Percentiles rank a stretch among this genome's conserved stretches.
Conservation (phyloP, 2,888 invertebrate genomes). For the Coleophora deauratella region DNA sequence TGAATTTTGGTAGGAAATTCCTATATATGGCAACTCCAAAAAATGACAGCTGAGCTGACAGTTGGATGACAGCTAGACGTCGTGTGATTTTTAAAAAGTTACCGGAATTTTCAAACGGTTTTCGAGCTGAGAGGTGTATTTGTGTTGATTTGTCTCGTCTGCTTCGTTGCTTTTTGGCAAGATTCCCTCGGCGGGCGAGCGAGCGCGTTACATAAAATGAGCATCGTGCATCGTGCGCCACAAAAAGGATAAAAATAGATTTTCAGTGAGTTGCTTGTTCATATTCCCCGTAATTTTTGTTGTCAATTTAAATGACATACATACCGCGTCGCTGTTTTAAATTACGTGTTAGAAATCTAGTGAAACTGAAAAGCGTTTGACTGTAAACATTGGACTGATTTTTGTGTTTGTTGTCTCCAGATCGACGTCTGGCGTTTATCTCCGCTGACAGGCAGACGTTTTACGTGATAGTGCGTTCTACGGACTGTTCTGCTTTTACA, state of each 20-base stretch:
- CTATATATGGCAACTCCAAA: no score
- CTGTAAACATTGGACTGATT: slow-evolving; percentile 59
- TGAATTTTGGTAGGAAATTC: no score
- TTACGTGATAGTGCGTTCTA: neutral
- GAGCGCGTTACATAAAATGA: slow-evolving; percentile 53
- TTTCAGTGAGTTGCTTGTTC: slow-evolving; percentile 60
- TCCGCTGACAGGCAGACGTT: slow-evolving; percentile 13
- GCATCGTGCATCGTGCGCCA: slow-evolving; percentile 47
- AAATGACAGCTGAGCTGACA: no score
- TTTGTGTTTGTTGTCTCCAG: slow-evolving; percentile 34
- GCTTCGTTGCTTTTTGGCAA: slow-evolving; percentile 57
- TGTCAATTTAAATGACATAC: slow-evolving; percentile 64
- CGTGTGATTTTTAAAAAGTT: slow-evolving; percentile 28
- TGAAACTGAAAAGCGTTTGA: slow-evolving; percentile 54
- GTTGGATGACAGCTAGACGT: neutral
- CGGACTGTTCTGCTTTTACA: slow-evolving; percentile 4
- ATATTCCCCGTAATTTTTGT: slow-evolving; percentile 56
- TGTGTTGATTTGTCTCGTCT: slow-evolving; percentile 23
- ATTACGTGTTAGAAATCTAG: slow-evolving; percentile 58
- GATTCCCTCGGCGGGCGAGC: slow-evolving; percentile 58
- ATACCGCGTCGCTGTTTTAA: slow-evolving; percentile 41
- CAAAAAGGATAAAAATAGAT: slow-evolving; percentile 69
- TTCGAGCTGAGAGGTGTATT: slow-evolving; percentile 26
- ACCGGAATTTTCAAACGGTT: slow-evolving; percentile 54
- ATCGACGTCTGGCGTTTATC: slow-evolving; percentile 25